A percentile compares a stretch with the other conserved stretches of the same genome.
These are phyloP conservation scores for Etheostoma spectabile DNA, from an alignment of 2,113 vertebrate genomes.

Conservation along the genomic window DNA sequence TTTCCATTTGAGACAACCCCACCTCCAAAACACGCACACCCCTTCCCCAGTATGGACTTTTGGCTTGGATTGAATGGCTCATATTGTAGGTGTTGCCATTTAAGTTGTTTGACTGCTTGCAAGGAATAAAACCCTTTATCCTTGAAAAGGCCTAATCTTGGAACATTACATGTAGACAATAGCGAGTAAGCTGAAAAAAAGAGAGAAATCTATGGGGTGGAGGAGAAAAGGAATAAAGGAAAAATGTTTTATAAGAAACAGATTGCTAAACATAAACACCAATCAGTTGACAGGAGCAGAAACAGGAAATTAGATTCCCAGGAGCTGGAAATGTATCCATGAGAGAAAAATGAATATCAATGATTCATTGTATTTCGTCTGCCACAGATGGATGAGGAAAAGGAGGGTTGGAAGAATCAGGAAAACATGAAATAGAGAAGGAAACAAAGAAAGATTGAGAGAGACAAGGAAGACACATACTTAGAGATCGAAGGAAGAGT, in stretches of 20 bases:
- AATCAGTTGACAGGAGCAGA: slow-evolving; percentile 80
- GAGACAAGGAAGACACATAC: slow-evolving; percentile 8
- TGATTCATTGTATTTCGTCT: slow-evolving; percentile 75
- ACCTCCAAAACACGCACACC: slow-evolving; percentile 13
- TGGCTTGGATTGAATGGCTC: slow-evolving; percentile 44
- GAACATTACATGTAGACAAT: slow-evolving; percentile 65
- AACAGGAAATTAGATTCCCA: slow-evolving; percentile 83
- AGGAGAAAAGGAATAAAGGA: slow-evolving; percentile 57
- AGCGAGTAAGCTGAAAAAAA: slow-evolving; percentile 30
- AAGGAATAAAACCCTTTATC: slow-evolving; percentile 64
- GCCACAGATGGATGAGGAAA: slow-evolving; percentile 37
- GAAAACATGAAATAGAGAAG: slow-evolving; percentile 29
- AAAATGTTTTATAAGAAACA: slow-evolving; percentile 80
- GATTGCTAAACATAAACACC: slow-evolving; percentile 83
- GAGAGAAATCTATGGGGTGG: slow-evolving; percentile 24
- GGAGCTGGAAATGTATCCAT: slow-evolving; percentile 76
- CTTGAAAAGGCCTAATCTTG: slow-evolving; percentile 51
- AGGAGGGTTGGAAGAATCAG: slow-evolving; percentile 21
- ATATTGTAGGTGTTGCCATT: slow-evolving; percentile 72
- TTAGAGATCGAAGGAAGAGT: slow-evolving; percentile 1
- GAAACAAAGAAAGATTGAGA: slow-evolving; percentile 24
- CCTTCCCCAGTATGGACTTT: slow-evolving; percentile 17
- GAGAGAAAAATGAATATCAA: slow-evolving; percentile 69
- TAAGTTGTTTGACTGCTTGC: slow-evolving; percentile 71
- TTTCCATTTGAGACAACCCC: slow-evolving; percentile 41